Evolutionary conservation across 2,797 vertebrate genomes (phyloP), one percentile per base, ranked within the genome.

Genomic region (Nannoperca obscura): DNA sequence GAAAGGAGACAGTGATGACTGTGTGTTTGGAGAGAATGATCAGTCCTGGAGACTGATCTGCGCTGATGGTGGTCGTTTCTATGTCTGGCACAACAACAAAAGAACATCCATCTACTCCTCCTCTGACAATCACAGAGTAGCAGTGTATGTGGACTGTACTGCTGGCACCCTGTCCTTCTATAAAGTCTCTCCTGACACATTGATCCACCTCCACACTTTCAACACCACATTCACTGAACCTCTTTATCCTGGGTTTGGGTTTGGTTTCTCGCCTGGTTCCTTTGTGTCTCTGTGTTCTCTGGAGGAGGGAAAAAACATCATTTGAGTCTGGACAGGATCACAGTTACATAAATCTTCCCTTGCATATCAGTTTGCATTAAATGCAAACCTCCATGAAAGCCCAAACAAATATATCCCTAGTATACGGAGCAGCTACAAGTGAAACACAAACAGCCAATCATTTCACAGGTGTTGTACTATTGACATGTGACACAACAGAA

Each of bases 161-260:
- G 17, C 17, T 8, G 44, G 44, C 44, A 46, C 6, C 17, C 17
- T 46, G 15, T 46, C 44, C 44, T 46, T 46, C 44, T 46, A 46
- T 11, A 46, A 17, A 19, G 2, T 46, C 44, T 19, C 17, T 3
- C 7, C 44, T 46, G 44, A 46, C 44, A 7, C 6, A 7, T 17
- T 46, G 17, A 19, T 46, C 44, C 44, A 46, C 44, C 44, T 46
- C 44, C 44, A 30, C 53, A 55, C 53, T 8, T 55, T 55, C 44
- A 19, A 46, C 44, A 46, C 44, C 44, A 46, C 44, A 19, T 46
- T 46, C 44, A 46, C 44, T 19, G 30, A 57, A 32, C 54, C 30
- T 57, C 54, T 57, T 34, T 57, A 57, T 57, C 54, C 54, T 34
- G 54, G 54, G 9, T 57, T 57, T 34, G 30, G 54, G 27, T 57